Conservation (phyloP, 2,113 vertebrate genomes). For the Ciconia stormi region DNA sequence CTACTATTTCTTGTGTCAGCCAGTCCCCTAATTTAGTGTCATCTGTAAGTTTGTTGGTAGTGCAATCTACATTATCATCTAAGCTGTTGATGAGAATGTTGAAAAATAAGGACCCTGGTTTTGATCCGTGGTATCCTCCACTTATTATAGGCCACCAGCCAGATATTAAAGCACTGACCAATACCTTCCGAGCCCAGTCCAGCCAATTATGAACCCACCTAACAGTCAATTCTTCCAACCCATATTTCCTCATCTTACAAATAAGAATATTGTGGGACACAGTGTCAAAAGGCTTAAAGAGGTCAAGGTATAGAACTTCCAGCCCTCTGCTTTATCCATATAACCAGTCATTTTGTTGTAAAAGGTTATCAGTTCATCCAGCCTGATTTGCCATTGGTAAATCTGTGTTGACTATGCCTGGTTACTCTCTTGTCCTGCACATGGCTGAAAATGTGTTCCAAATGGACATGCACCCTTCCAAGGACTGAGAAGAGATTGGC, state of each 20-base stretch:
- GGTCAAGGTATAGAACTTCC: neutral
- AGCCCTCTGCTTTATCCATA: neutral
- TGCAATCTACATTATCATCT: neutral
- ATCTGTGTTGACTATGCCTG: neutral
- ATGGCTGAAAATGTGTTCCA: neutral
- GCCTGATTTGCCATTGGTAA: neutral
- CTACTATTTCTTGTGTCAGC: neutral
- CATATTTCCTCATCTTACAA: neutral
- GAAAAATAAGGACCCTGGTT: neutral
- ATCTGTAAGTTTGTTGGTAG: neutral
- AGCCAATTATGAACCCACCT: neutral
- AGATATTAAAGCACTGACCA: neutral
- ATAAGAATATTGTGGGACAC: neutral
- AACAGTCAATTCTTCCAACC: neutral
- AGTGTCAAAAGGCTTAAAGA: neutral
- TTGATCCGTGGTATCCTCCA: neutral
- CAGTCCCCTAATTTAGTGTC: neutral
- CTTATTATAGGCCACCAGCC: neutral
- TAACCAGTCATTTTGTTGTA: neutral
- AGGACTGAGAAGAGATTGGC: neutral
- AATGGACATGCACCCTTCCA: neutral
- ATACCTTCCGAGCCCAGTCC: neutral
- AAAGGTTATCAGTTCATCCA: neutral
- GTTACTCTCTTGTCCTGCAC: neutral
- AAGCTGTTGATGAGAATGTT: neutral